Percentiles rank a stretch among this genome's conserved stretches.
Evolutionary conservation across 2,797 vertebrate species (phyloP).

Genomic region (Eidolon dupreanum): DNA sequence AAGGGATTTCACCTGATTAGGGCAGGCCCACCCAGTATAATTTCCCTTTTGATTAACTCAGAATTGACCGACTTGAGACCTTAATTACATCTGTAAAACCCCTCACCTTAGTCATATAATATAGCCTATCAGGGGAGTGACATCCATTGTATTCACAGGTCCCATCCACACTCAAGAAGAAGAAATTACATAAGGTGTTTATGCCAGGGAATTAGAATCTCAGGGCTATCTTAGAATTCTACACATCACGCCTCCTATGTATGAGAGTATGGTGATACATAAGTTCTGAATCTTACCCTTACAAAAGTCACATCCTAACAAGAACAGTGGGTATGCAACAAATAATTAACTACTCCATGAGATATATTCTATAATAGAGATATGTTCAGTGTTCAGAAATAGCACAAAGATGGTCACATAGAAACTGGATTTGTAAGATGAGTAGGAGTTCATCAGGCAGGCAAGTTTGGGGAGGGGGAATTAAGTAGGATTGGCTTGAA

Average conservation of each 20-base stretch:
- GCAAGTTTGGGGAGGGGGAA: background rate
- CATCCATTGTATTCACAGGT: background rate
- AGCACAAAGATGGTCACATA: background rate
- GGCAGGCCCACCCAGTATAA: background rate
- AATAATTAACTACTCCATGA: background rate
- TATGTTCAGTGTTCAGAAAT: background rate
- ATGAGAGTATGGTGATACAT: background rate
- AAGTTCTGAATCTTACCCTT: background rate
- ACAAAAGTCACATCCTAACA: background rate
- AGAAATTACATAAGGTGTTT: background rate
- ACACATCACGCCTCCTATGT: background rate
- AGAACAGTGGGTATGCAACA: background rate
- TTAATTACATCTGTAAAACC: background rate
- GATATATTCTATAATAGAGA: background rate
- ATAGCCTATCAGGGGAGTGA: background rate
- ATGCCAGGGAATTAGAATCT: background rate
- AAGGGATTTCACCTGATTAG: background rate
- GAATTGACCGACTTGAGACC: background rate
- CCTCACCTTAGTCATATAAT: background rate
- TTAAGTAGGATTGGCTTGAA: background rate
- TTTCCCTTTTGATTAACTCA: background rate
- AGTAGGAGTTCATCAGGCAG: background rate
- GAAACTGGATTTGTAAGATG: background rate
- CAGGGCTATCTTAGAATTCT: background rate
- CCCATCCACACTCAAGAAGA: background rate